These are phyloP conservation scores for Vannuccia rotundouncinata DNA, from an alignment of 2,888 invertebrate genomes.

Conservation along the genomic window DNA sequence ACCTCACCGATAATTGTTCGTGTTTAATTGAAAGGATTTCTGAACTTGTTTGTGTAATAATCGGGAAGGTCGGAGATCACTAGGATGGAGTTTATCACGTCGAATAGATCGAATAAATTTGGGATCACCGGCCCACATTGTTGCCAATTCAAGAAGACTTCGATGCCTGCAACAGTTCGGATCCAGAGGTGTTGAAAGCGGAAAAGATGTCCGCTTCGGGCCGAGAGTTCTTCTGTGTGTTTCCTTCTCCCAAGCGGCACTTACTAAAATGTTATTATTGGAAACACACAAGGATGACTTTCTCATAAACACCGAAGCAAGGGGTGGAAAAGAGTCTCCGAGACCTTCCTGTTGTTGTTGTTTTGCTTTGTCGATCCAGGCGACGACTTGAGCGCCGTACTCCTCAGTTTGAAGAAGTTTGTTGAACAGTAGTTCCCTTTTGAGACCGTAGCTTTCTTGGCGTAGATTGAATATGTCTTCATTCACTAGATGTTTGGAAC, in stretches of 20 bases:
- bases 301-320: not conserved
- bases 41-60: not conserved
- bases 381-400: not conserved
- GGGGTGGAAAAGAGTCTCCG: not conserved
- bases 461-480: not conserved
- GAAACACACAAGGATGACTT: not conserved
- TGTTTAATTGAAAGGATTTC: not conserved
- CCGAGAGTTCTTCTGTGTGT: too few relatives aligned
- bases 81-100: not conserved
- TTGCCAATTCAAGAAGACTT: not conserved
- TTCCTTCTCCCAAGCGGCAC: too few relatives aligned
- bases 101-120: not conserved
- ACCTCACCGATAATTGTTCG: too few relatives aligned
- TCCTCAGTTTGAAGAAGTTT: not conserved
- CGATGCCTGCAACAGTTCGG: too few relatives aligned
- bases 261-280: not conserved
- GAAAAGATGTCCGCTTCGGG: too few relatives aligned
- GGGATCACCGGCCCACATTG: not conserved
- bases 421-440: not conserved
- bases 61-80: not conserved
- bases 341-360: not conserved
- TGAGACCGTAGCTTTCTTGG: not conserved
- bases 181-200: too few relatives aligned
- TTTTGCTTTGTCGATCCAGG: slow-evolving; percentile 4
- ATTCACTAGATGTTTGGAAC: not conserved